A percentile compares a stretch with the other conserved stretches of the same genome.
phyloP scores from a whole-genome alignment of 2,888 invertebrate species.

The Rotaria macrura region DNA sequence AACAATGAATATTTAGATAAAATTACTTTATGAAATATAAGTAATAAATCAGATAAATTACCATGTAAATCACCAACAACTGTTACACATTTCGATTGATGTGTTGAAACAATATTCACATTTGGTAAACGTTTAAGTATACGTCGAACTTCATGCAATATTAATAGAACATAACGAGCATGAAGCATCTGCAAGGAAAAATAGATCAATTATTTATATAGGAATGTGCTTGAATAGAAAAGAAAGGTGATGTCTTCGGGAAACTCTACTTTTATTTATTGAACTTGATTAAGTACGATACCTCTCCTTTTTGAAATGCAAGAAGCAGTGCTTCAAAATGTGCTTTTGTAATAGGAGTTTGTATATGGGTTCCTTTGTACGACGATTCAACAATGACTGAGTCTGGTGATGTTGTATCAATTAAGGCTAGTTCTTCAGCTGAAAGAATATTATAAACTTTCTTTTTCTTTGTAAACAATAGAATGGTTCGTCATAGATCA shows the following conservation, averaged over 20 bases:
- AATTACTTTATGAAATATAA: conserved; percentile 77
- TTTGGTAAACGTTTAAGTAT: conserved; percentile 69
- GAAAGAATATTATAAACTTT: neutral
- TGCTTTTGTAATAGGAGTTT: neutral
- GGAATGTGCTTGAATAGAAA: no score
- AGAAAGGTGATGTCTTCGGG: no score
- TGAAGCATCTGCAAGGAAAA: conserved; percentile 61
- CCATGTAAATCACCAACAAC: conserved; percentile 86
- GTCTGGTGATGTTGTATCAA: neutral
- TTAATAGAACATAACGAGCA: conserved; percentile 70
- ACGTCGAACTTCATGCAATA: conserved; percentile 68
- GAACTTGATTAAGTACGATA: neutral
- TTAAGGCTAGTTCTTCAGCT: neutral
- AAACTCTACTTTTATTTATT: no score
- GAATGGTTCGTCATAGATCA: neutral
- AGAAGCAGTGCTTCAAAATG: neutral
- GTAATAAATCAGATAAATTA: conserved; percentile 77
- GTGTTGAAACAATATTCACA: conserved; percentile 71
- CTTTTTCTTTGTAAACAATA: no score
- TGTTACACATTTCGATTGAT: conserved; percentile 67
- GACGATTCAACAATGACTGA: neutral
- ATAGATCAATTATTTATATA: no score
- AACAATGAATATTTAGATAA: neutral
- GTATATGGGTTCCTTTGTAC: neutral
- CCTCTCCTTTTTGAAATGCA: neutral